A percentile compares a stretch with the other conserved stretches of the same genome.
These are phyloP conservation scores for Petroica traversi DNA, from an alignment of 2,113 vertebrate species.

Conservation along the genomic window DNA sequence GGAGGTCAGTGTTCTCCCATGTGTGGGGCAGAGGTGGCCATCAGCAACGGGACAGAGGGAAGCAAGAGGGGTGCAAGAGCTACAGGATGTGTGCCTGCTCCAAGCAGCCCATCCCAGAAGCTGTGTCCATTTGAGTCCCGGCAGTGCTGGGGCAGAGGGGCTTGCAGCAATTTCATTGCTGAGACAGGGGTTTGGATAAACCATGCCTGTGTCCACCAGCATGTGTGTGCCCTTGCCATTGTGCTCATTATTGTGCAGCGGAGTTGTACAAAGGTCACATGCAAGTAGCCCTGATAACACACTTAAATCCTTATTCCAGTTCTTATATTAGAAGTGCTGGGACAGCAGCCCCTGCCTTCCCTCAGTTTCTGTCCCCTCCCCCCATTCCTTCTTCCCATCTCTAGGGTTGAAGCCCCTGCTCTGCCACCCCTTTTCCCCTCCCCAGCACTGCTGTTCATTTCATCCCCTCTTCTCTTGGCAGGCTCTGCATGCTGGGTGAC, in stretches of 20 bases:
- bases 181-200: not conserved
- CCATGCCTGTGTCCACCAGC: not conserved
- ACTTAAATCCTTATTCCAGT: not conserved
- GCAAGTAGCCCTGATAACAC: not conserved
- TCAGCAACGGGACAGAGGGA: not conserved
- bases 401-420: not conserved
- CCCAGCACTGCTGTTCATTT: constrained; percentile 65
- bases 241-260: not conserved
- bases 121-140: too few species aligned
- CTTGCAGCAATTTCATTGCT: not conserved
- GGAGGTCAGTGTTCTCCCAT: not conserved
- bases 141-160: rapidly evolving
- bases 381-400: constrained; percentile 23
- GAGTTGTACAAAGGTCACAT: not conserved
- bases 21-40: not conserved
- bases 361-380: constrained; percentile 8
- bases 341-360: constrained; percentile 60
- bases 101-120: not conserved
- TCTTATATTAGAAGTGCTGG: not conserved
- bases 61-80: rapidly evolving
- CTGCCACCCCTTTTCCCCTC: constrained; percentile 18
- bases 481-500: constrained; percentile 65
- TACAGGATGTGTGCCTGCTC: not conserved
- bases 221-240: too few species aligned
- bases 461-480: constrained; percentile 32